phyloP scores from a whole-genome alignment of 2,113 vertebrate genomes.

The Poicephalus meyeri region DNA sequence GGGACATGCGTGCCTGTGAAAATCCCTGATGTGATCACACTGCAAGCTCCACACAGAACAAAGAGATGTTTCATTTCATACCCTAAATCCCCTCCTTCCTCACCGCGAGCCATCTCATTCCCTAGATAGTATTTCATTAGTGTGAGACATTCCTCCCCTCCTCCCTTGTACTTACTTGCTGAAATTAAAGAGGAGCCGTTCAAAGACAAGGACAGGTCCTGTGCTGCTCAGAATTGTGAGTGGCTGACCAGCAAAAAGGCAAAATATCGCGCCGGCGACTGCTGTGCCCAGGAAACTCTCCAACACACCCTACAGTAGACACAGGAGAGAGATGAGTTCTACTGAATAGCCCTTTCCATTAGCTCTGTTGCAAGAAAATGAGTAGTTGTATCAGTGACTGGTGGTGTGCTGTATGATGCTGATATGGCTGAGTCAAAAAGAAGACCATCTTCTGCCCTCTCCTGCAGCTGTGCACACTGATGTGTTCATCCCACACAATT shows the following conservation, averaged over 20 bases:
- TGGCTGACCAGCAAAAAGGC: constrained; percentile 91
- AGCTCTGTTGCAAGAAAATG: background rate
- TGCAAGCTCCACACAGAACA: background rate
- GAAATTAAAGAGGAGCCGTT: constrained; percentile 95
- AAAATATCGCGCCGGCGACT: constrained; percentile 88
- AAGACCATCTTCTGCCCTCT: background rate
- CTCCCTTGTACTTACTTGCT: constrained; percentile 83
- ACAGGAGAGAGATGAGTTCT: background rate
- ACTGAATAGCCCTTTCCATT: accelerated
- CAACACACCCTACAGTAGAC: constrained; percentile 86
- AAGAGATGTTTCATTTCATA: background rate
- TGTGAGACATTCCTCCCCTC: background rate
- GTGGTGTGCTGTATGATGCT: accelerated
- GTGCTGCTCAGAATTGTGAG: constrained; percentile 98
- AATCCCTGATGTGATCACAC: background rate
- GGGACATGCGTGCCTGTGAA: background rate
- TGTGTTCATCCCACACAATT: accelerated
- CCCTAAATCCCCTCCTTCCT: background rate
- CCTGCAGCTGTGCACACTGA: background rate
- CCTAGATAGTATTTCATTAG: background rate
- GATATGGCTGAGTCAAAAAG: background rate
- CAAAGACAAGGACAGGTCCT: constrained; percentile 95
- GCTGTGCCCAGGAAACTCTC: constrained; percentile 98
- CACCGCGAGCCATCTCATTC: background rate
- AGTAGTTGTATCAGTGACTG: accelerated